A percentile compares a stretch with the other conserved stretches of the same genome.
Evolutionary conservation across 1,140 invertebrate genomes (phyloP).

Genomic region (Drosophila ambigua): DNA sequence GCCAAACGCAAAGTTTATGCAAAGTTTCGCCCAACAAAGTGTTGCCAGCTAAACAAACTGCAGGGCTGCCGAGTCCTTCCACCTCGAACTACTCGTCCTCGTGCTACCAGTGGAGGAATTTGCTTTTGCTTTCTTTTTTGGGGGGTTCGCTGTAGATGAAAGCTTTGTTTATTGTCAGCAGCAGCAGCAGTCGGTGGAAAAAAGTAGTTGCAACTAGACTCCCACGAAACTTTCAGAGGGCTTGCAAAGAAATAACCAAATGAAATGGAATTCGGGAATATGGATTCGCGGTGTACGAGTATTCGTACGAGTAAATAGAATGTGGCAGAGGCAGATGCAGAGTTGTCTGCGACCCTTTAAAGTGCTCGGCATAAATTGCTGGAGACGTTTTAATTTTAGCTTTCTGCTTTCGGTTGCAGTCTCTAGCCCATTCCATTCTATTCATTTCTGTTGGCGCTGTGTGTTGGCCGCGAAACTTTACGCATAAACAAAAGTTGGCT

Average conservation of each 20-base stretch:
- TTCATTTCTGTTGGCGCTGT: not conserved
- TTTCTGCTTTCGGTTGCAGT: not conserved
- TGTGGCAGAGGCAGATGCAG: not conserved
- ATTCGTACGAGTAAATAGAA: too few relatives aligned
- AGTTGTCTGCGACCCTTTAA: slow-evolving; percentile 36
- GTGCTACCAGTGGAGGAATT: slow-evolving; percentile 19
- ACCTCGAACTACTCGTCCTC: slow-evolving; percentile 1
- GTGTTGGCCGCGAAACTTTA: slow-evolving; percentile 56
- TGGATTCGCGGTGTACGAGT: slow-evolving; percentile 33
- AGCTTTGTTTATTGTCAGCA: slow-evolving; percentile 72
- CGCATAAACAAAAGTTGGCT: slow-evolving; percentile 67
- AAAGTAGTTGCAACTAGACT: slow-evolving; percentile 49
- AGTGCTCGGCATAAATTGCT: slow-evolving; percentile 41
- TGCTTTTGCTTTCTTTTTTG: slow-evolving; percentile 17
- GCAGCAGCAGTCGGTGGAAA: not conserved
- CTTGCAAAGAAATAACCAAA: slow-evolving; percentile 15
- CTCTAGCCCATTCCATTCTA: not conserved
- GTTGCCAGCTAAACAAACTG: slow-evolving; percentile 77
- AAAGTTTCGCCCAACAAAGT: slow-evolving; percentile 63
- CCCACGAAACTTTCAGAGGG: slow-evolving; percentile 45
- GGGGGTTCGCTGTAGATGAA: slow-evolving; percentile 1
- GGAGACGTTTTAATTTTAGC: slow-evolving; percentile 50
- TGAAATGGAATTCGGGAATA: slow-evolving; percentile 65
- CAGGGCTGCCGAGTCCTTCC: slow-evolving; percentile 13
- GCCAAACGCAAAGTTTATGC: slow-evolving; percentile 57